Evolutionary conservation across 2,797 vertebrate species (phyloP), one percentile per base, ranked within the genome.

Genomic region (Cossypha heuglini): DNA sequence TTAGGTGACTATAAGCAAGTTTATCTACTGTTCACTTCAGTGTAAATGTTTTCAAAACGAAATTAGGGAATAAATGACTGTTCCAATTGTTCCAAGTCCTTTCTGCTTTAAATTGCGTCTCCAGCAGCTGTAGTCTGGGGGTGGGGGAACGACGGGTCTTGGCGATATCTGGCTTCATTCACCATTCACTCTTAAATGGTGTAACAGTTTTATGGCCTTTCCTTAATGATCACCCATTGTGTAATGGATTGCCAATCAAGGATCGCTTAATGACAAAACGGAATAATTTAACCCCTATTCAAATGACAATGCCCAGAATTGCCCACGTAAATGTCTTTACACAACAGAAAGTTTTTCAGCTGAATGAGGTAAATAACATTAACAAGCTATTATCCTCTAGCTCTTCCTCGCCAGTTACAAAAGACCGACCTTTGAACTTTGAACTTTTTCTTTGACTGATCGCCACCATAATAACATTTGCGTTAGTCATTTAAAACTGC

Each of bases 391-490:
- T 98, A 98, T 98, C 96, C 96, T 74, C 96, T 89, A 97, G 97
- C 98, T 97, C 97, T 98, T 97, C 96, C 96, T 97, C 75, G 58
- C 97, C 97, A 93, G 94, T 95, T 95, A 98, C 98, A 99, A 99
- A 99, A 97, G 97, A 81, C 85, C 97, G 98, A 98, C 99, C 98
- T 98, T 94, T 98, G 99, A 98, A 98, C 99, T 98, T 96, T 98
- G 98, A 98, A 98, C 98, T 97, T 96, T 97, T 82, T 58, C 96
- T 98, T 98, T 99, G 98, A 98, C 97, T 95, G 96, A 97, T 97
- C 96, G 94, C 86, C 96, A 97, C 98, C 98, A 98, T 97, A 98
- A 97, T 98, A 98, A 98, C 98, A 95, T 88, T 98, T 98, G 98
- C 96, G 98, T 97, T 97, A 98, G 95, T 97, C 97, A 97, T 98